These are phyloP conservation scores for Corythoichthys haematopterus DNA, from an alignment of 2,113 vertebrate species.

Conservation along the genomic window DNA sequence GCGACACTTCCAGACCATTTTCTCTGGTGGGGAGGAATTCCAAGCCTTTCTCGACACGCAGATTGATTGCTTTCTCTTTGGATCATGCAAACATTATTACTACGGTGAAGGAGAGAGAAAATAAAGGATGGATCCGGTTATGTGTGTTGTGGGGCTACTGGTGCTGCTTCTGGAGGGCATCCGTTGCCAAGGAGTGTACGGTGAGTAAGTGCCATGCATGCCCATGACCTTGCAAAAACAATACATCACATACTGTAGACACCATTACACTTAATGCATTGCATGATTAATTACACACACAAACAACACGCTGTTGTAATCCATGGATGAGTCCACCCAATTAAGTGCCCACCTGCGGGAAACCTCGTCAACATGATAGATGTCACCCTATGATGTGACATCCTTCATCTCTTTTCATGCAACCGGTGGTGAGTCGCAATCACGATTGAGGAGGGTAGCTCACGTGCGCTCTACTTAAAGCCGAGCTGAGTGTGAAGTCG, in stretches of 20 bases:
- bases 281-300: neutral
- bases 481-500: slow-evolving; percentile 1
- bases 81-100: slow-evolving; percentile 82
- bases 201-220: slow-evolving; percentile 73
- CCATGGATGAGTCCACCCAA: slow-evolving; percentile 15
- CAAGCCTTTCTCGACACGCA: slow-evolving; percentile 22
- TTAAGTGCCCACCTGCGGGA: neutral
- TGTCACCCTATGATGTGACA: neutral
- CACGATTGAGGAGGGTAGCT: slow-evolving; percentile 32
- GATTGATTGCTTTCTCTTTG: slow-evolving; percentile 44
- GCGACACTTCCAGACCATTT: slow-evolving; percentile 7
- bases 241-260: slow-evolving; percentile 2
- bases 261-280: neutral
- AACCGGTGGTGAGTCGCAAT: slow-evolving; percentile 52
- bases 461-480: slow-evolving; percentile 9
- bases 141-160: slow-evolving; percentile 81
- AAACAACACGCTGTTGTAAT: neutral
- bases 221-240: slow-evolving; percentile 71
- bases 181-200: slow-evolving; percentile 87
- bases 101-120: slow-evolving; percentile 54
- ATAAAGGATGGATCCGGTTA: slow-evolving; percentile 85
- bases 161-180: slow-evolving; percentile 80
- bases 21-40: slow-evolving; percentile 20
- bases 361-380: neutral
- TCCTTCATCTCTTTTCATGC: slow-evolving; percentile 32